Conservation (phyloP, 2,113 vertebrate genomes). For the Isichthys henryi region DNA sequence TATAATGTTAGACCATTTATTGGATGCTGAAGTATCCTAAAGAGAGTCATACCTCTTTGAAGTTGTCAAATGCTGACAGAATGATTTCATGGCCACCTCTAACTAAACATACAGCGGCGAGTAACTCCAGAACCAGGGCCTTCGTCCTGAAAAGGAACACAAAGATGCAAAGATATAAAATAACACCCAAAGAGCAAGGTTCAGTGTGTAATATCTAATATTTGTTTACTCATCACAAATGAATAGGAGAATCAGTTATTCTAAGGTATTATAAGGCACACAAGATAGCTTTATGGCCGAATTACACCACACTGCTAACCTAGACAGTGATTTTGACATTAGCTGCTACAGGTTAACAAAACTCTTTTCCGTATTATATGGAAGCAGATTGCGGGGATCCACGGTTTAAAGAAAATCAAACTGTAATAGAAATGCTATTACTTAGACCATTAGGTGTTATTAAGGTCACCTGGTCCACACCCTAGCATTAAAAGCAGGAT, state of each 20-base stretch:
- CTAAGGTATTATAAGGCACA: not conserved
- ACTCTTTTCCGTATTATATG: not conserved
- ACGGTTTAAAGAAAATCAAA: no score
- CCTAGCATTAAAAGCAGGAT: not conserved
- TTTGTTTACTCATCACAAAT: not conserved
- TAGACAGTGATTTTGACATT: not conserved
- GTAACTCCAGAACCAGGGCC: slow-evolving; percentile 89
- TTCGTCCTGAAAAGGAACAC: slow-evolving; percentile 71
- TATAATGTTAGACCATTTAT: not conserved
- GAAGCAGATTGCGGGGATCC: not conserved
- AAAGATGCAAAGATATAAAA: not conserved
- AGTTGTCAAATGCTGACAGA: slow-evolving; percentile 93
- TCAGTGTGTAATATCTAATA: not conserved
- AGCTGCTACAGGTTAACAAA: not conserved
- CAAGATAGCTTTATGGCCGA: not conserved
- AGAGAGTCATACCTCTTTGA: slow-evolving; percentile 80
- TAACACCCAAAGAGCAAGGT: not conserved
- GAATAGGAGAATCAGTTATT: not conserved
- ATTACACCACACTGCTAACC: not conserved
- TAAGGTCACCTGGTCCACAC: not conserved
- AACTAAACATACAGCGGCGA: slow-evolving; percentile 93
- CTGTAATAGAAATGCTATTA: not conserved
- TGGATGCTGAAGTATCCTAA: not conserved
- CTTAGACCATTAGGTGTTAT: not conserved
- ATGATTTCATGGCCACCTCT: slow-evolving; percentile 95